A percentile compares a stretch with the other conserved stretches of the same genome.
These are phyloP conservation scores for Sus scrofa DNA, from an alignment of 2,113 vertebrate species.

Conservation along the genomic window T2T-Sscrofa CM000816.6:74217001-74217500, in stretches of 20 bases:
- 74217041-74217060: not conserved
- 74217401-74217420: constrained; percentile 35
- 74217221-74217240: not conserved
- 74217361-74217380: not conserved
- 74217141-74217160: not conserved
- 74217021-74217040: constrained; percentile 84
- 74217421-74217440: constrained; percentile 37
- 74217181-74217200: not conserved
- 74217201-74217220: not conserved
- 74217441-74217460: not conserved
- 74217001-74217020: constrained; percentile 77
- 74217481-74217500: not conserved
- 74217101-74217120: not conserved
- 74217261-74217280: not conserved
- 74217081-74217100: not conserved
- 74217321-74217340: not conserved
- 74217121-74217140: not conserved
- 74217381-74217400: not conserved
- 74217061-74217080: not conserved
- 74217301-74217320: not conserved
- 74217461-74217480: constrained; percentile 29
- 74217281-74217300: not conserved
- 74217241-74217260: not conserved
- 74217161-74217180: not conserved
- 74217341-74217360: constrained; percentile 16